Conservation (phyloP, 2,888 invertebrate genomes). For the Catocala sponsa region DNA sequence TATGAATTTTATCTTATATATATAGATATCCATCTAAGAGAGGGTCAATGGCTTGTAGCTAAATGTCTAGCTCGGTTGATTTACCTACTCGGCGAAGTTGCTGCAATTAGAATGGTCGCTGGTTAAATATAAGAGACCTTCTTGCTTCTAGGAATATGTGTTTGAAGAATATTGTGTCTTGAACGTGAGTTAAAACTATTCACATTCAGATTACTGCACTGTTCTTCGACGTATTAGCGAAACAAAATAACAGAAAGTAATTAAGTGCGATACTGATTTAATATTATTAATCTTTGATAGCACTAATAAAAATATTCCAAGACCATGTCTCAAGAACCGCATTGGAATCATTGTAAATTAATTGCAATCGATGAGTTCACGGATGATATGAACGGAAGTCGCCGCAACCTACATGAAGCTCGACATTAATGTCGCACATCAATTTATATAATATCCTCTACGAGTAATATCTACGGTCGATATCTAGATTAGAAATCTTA, state of each 20-base stretch:
- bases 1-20: conserved; percentile 2
- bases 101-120: conserved; percentile 14
- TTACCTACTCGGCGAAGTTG: conserved; percentile 4
- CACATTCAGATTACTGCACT: too few relatives aligned
- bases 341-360: too few relatives aligned
- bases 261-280: too few relatives aligned
- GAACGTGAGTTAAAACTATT: background rate
- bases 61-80: conserved; percentile 11
- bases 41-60: conserved; percentile 10
- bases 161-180: conserved; percentile 1
- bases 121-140: conserved; percentile 15
- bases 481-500: conserved; percentile 16
- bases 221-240: too few relatives aligned
- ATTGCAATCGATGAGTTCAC: conserved; percentile 18
- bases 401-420: conserved; percentile 27
- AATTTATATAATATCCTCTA: conserved; percentile 16
- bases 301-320: too few relatives aligned
- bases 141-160: conserved; percentile 6
- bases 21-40: conserved; percentile 1
- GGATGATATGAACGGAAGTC: conserved; percentile 13
- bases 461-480: conserved; percentile 9
- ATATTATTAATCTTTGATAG: too few relatives aligned
- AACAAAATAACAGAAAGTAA: too few relatives aligned
- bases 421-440: conserved; percentile 9
- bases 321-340: too few relatives aligned